Evolutionary conservation across 2,888 invertebrate genomes (phyloP).

Genomic region (Portevinia maculata): DNA sequence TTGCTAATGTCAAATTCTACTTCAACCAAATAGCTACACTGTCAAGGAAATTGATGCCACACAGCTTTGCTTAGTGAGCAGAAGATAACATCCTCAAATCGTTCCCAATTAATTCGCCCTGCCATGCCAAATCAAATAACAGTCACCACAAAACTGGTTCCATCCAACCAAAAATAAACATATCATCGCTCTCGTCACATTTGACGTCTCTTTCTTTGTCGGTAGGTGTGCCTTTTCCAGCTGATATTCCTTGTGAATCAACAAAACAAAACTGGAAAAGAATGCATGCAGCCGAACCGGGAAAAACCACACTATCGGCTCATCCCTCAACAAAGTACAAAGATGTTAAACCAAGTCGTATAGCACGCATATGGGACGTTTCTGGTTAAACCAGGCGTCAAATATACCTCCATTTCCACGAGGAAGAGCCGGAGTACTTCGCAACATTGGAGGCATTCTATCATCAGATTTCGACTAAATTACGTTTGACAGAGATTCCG

Average conservation of each 20-base stretch:
- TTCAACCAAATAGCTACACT: no score
- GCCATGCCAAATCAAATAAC: conserved; percentile 40
- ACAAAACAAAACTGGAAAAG: conserved; percentile 9
- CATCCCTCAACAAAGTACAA: not conserved
- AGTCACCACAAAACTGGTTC: conserved; percentile 35
- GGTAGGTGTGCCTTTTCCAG: not conserved
- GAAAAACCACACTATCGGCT: not conserved
- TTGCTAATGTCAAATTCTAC: no score
- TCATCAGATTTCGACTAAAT: conserved; percentile 71
- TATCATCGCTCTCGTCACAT: conserved; percentile 38
- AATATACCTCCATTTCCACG: conserved; percentile 33
- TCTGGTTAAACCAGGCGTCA: conserved; percentile 57
- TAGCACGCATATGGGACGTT: conserved; percentile 50
- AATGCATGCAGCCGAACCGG: not conserved
- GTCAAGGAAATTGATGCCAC: no score
- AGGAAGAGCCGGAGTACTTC: not conserved
- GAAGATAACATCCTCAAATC: not conserved
- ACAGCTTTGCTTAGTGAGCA: no score
- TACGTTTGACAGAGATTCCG: conserved; percentile 65
- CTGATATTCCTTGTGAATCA: conserved; percentile 3
- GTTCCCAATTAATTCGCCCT: not conserved
- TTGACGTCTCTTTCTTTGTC: not conserved
- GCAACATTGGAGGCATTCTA: conserved; percentile 45
- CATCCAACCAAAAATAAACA: conserved; percentile 42
- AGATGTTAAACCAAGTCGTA: conserved; percentile 34